Conservation (phyloP, 2,113 vertebrate genomes). For the Bujurquina vittata region DNA sequence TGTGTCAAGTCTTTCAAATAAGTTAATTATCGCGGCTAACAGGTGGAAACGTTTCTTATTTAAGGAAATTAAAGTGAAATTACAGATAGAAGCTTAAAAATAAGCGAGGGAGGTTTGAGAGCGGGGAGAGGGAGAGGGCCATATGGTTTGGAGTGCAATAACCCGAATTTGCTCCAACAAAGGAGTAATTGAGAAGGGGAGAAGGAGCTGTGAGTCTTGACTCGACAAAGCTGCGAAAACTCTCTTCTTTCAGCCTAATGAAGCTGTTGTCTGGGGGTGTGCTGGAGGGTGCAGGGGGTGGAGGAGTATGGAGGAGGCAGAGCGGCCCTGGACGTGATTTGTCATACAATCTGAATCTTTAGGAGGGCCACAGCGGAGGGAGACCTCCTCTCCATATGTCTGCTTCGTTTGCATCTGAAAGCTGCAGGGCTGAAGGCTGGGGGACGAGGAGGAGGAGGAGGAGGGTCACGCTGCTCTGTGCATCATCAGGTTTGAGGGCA, state of each 20-base stretch:
- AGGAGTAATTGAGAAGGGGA: conserved; percentile 75
- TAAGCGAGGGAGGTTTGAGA: background rate
- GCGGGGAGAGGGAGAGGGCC: conserved; percentile 30
- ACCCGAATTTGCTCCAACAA: conserved; percentile 79
- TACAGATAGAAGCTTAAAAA: background rate
- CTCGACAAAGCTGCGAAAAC: conserved; percentile 82
- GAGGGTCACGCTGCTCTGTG: conserved; percentile 5
- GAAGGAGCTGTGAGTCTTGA: conserved; percentile 76
- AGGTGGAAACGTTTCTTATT: background rate
- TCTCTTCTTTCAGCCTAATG: conserved; percentile 82
- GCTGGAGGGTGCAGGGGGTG: conserved; percentile 4
- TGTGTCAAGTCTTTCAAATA: background rate
- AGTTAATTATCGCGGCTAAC: background rate
- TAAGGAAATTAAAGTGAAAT: background rate
- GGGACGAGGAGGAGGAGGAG: background rate
- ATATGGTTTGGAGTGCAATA: conserved; percentile 81
- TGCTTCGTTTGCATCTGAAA: conserved; percentile 85
- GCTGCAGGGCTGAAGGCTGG: conserved; percentile 56
- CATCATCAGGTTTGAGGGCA: conserved; percentile 10
- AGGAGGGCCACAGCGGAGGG: conserved; percentile 77
- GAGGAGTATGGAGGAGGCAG: conserved; percentile 13
- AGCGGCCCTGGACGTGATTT: conserved; percentile 80
- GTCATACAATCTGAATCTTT: conserved; percentile 87
- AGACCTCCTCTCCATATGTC: conserved; percentile 86
- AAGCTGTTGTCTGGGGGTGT: conserved; percentile 80